Conservation (phyloP, 2,888 invertebrate genomes). For the Ctena decussata region DNA sequence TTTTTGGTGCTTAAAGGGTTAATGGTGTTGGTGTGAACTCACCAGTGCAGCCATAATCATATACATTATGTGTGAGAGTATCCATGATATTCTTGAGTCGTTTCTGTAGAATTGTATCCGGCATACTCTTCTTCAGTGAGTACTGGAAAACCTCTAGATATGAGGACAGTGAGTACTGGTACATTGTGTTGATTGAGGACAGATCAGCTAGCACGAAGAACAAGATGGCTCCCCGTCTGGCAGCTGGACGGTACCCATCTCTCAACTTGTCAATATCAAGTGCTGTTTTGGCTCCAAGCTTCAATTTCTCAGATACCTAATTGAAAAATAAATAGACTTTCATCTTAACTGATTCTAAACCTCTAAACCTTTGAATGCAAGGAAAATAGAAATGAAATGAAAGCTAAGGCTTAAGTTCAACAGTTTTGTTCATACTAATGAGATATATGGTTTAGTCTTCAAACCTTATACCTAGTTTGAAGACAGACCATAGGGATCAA, state of each 20-base stretch:
- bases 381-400: too few species aligned
- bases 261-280: conserved; percentile 94
- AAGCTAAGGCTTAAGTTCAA: too few species aligned
- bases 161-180: conserved; percentile 95
- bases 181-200: conserved; percentile 96
- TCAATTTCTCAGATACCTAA: conserved; percentile 92
- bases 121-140: conserved; percentile 93
- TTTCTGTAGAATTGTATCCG: conserved; percentile 92
- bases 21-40: too few species aligned
- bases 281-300: conserved; percentile 92
- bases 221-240: conserved; percentile 94
- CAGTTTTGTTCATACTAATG: too few species aligned
- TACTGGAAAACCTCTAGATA: conserved; percentile 95
- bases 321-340: conserved; percentile 12
- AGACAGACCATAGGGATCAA: too few species aligned
- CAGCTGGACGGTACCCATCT: conserved; percentile 95
- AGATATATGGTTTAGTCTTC: too few species aligned
- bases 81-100: conserved; percentile 94
- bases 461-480: too few species aligned
- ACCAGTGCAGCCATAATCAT: conserved; percentile 96
- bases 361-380: too few species aligned
- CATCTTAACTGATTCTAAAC: too few species aligned
- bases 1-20: too few species aligned
- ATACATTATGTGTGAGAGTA: conserved; percentile 95
- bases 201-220: conserved; percentile 97